Evolutionary conservation across 2,797 vertebrate species (phyloP).

Genomic region (Anolis apletophallus): DNA sequence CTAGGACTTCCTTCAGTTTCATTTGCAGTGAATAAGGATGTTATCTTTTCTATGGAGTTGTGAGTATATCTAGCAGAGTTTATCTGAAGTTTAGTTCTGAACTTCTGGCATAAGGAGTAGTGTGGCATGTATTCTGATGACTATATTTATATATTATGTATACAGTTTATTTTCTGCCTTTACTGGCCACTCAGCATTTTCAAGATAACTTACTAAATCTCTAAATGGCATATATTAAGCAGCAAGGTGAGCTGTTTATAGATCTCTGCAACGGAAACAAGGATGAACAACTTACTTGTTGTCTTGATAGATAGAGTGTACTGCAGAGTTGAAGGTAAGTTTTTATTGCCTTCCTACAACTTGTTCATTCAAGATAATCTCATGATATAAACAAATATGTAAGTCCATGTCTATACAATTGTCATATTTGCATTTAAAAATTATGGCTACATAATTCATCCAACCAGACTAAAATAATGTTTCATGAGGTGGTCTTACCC

Average conservation of each 20-base stretch:
- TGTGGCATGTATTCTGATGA: neutral
- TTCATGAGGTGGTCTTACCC: slow-evolving; percentile 25
- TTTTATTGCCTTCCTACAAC: neutral
- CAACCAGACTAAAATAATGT: slow-evolving; percentile 42
- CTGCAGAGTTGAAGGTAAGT: neutral
- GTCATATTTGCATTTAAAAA: slow-evolving; percentile 32
- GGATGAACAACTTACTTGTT: neutral
- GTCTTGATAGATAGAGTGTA: neutral
- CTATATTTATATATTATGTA: neutral
- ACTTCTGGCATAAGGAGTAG: neutral
- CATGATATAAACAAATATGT: slow-evolving; percentile 13
- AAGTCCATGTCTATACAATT: slow-evolving; percentile 12
- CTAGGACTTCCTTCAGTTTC: neutral
- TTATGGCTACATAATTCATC: slow-evolving; percentile 33
- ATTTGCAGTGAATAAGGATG: neutral
- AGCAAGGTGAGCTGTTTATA: neutral
- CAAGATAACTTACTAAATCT: neutral
- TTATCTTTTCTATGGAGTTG: neutral
- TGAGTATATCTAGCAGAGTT: neutral
- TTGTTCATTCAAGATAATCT: neutral
- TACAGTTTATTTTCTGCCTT: neutral
- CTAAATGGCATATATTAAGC: neutral
- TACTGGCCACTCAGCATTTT: neutral
- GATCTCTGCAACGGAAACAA: neutral
- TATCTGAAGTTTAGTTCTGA: neutral